phyloP scores from a whole-genome alignment of 1,140 invertebrate species.

The Drosophila subpulchrella region DNA sequence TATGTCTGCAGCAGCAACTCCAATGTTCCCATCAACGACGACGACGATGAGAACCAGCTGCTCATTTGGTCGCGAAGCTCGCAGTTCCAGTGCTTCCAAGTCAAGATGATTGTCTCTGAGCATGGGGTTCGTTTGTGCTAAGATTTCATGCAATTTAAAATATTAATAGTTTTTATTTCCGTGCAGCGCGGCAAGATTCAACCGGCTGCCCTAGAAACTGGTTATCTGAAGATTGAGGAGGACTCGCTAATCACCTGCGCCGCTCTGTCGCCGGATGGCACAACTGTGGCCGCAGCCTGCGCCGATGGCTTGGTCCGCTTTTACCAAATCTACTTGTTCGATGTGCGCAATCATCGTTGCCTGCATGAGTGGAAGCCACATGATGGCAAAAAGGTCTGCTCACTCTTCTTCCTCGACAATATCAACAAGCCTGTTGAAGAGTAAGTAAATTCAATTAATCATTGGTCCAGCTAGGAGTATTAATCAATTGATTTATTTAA shows the following conservation, averaged over 20 bases:
- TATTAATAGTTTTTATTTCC: neutral
- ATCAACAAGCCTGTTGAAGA: constrained; percentile 92
- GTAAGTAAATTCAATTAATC: constrained; percentile 86
- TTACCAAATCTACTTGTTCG: constrained; percentile 91
- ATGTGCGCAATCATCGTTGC: constrained; percentile 89
- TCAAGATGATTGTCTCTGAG: constrained; percentile 69
- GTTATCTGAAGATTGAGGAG: constrained; percentile 88
- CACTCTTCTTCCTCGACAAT: constrained; percentile 96
- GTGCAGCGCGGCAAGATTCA: constrained; percentile 69
- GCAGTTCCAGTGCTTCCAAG: constrained; percentile 84
- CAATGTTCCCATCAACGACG: constrained; percentile 85
- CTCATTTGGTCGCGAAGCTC: constrained; percentile 92
- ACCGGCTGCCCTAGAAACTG: constrained; percentile 85
- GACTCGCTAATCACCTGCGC: constrained; percentile 93
- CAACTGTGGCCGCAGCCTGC: constrained; percentile 94
- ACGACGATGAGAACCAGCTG: constrained; percentile 91
- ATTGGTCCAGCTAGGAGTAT: neutral
- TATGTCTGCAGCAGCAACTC: constrained; percentile 88
- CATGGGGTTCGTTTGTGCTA: constrained; percentile 65
- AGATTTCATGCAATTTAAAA: neutral
- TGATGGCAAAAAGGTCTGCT: constrained; percentile 92
- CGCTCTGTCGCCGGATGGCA: constrained; percentile 96
- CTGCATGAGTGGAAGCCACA: constrained; percentile 97
- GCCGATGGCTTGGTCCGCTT: constrained; percentile 95
- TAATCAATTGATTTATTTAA: too few relatives aligned